Conservation (phyloP, 2,888 invertebrate species). For the Lasioglossum marginatum region DNA sequence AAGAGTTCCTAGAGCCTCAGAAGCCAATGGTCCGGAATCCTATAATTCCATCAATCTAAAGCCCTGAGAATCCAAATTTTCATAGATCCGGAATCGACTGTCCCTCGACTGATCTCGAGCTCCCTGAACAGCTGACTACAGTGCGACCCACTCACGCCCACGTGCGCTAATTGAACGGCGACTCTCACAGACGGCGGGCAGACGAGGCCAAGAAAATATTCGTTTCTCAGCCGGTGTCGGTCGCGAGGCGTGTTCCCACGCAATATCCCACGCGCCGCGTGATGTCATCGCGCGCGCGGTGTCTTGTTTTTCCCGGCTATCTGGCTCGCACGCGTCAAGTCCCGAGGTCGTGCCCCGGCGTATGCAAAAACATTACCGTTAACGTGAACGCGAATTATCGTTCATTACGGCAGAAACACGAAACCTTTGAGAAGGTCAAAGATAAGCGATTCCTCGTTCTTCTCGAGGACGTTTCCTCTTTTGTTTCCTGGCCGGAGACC, state of each 20-base stretch:
- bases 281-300: background rate
- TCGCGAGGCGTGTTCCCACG: conserved; percentile 18
- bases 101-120: background rate
- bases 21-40: too few relatives aligned
- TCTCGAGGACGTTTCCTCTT: background rate
- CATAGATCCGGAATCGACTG: background rate
- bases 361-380: conserved; percentile 26
- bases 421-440: background rate
- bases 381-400: conserved; percentile 30
- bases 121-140: background rate
- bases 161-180: background rate
- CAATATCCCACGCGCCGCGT: conserved; percentile 22
- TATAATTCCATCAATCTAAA: background rate
- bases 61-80: background rate
- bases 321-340: background rate
- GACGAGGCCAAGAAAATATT: background rate
- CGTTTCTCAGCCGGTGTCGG: background rate
- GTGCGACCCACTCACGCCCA: background rate
- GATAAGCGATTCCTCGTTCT: background rate
- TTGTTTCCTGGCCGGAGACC: background rate
- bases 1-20: too few relatives aligned
- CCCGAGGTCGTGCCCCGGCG: conserved; percentile 14
- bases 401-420: background rate
- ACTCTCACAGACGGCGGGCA: background rate
- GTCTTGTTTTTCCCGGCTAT: conserved; percentile 30